Base-by-base conservation (phyloP, 1,140 invertebrate genomes). In the Procambarus virginalis region DNA sequence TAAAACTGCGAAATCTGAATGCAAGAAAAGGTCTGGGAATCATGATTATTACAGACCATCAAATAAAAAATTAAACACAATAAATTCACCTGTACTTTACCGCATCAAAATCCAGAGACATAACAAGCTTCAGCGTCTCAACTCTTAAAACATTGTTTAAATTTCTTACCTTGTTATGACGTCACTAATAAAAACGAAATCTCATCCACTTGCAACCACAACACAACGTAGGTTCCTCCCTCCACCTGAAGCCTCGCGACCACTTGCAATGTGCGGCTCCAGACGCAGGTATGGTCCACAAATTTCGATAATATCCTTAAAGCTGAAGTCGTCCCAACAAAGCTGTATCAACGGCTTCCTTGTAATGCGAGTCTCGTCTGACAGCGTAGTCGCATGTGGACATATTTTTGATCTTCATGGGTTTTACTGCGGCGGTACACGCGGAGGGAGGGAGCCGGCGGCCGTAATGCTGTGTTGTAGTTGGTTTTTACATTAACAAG, bases 381-480 rank as follows among this genome's bases (percentile, higher is more conserved):
- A 73, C 68, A 73, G 68, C 34, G 68, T 22, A 73, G 68, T 73
- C 68, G 68, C 68, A 73, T 73, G 68, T n/a, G 34, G 68, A 34
- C 68, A 73, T 73, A 34, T 22, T 73, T n/a, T 73, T 73, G 68
- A 8, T 14, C 20, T 73, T 73, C 68, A 73, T n/a, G 68, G 68
- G 68, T 73, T 73, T 73, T 73, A 73, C 20, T 73, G 68, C 68
- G 34, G 68, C 22, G 22, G 68, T 73, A 73, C 68, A n/a, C 68
- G 68, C 68, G 34, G 34, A 22, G 68, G 68, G 64, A 68, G 22
- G 68, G 68, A 73, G 68, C 68, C 68, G 34, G 5, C n/a, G 68
- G 22, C 68, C 68, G n/a, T 73, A n/a, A 73, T 73, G 14, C 20
- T 34, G 5, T 73, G 68, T 73, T 73, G 68, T 22, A 34, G n/a